Base-by-base conservation (phyloP, 2,888 invertebrate species). In the Catonia carolina region DNA sequence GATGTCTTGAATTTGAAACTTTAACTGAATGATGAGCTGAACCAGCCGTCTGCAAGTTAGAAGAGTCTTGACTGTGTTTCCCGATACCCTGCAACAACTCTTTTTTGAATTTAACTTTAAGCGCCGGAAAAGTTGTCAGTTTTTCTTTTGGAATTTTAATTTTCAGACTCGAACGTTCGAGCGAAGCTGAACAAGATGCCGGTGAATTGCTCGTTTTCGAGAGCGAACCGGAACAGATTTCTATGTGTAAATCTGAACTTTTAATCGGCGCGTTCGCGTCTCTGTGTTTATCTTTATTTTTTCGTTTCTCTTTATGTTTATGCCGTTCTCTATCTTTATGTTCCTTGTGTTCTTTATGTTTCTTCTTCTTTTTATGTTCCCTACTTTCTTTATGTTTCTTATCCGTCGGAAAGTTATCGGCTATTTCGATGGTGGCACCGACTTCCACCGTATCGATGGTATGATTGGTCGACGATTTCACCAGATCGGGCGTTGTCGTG, bases 81-180 rank as follows among this genome's bases (percentile, higher is more conserved):
- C 27, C 27, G 4, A 27, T 27, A 27, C 36, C 33, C 20, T 33
- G 50, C 50, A 33, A 35, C 36, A 33, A n/a, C 17, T 20, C 50
- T 15, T 35, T 50, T 14, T 22, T 50, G 22, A 50, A 15, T 10
- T 14, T 31, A 17, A 50, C n/a, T 35, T 33, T 33, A 27, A 33
- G 33, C 2, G 18, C 50, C 50, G 20, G 33, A 15, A 33, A 14
- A 31, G 35, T 12, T 3, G 12, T 82, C 39, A 88, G 71, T 51
- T 84, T 75, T 62, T 88, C 87, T 68, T 86, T 88, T 0, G 86
- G 84, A 52, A 90, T 90, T 71, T 89, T 90, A 49, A 90, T 86
- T 71, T 89, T 89, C 47, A 90, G 69, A 1, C 84, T 83, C 1
- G 72, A 67, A 22, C 65, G 64, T 67, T 65, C 51, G 56, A 55